A percentile compares a stretch with the other conserved stretches of the same genome.
Evolutionary conservation across 2,113 vertebrate genomes (phyloP).

Genomic region (Suricata suricatta): DNA sequence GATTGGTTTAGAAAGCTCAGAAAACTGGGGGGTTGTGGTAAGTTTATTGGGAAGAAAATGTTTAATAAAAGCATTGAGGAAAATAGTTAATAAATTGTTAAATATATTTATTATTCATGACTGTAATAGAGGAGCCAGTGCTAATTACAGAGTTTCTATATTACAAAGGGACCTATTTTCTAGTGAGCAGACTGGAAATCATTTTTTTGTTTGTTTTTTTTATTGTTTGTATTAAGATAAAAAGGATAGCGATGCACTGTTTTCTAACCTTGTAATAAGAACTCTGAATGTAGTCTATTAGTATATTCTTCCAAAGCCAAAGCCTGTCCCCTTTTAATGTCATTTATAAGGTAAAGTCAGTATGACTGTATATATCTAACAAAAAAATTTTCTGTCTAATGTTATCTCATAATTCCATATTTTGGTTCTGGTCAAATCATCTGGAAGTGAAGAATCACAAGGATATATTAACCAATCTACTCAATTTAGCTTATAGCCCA

Average conservation of each 20-base stretch:
- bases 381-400: background rate
- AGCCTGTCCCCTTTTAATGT: background rate
- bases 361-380: background rate
- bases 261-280: background rate
- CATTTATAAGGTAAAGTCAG: background rate
- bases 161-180: background rate
- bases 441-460: background rate
- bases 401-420: background rate
- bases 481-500: background rate
- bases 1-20: background rate
- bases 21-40: background rate
- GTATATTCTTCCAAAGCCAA: background rate
- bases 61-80: background rate
- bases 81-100: background rate
- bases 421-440: background rate
- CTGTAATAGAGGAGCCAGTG: background rate
- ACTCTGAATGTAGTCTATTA: background rate
- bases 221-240: background rate
- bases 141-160: background rate
- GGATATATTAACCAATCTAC: background rate
- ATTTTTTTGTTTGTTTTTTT: background rate
- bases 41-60: background rate
- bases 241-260: background rate
- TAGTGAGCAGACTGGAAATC: background rate
- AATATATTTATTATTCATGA: background rate